Evolutionary conservation across 2,888 invertebrate genomes (phyloP), one percentile per base, ranked within the genome.

Genomic region (Molanna angustata): DNA sequence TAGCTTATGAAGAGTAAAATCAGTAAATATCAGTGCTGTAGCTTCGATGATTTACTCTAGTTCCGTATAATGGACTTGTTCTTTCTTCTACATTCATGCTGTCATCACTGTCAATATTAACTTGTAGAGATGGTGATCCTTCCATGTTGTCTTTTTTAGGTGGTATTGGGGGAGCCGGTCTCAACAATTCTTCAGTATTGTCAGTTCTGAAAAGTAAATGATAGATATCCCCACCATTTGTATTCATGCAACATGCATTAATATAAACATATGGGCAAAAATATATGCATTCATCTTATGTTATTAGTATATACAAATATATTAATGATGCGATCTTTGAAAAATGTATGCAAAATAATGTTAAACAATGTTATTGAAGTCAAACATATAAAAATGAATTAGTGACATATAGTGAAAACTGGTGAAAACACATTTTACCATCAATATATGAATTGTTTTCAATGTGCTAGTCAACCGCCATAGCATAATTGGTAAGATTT

Each of bases 211-310:
- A 57, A 57, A 48, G 18, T 22, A 43, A 57, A 48, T 20, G 31
- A 40, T 32, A 45, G 45, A 56, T 51, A 37, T 50, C 48, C 50
- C 58, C 58, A 55, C 55, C 35, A 39, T 50, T 57, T 58, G 45
- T 47, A 46, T 54, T 39, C 58, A 58, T 58, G 55, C 54, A 54
- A 41, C 58, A 58, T 58, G 58, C 58, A 58, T 40, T 21, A 35
- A 37, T 27, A 17, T 35, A 18, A 31, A 51, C 20, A 32, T 18
- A 27, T 43, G 27, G 42, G n/a, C 17, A 44, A 31, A 32, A 44
- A 44, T 27, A 44, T n/a, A 13, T 14, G 11, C 13, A 22, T 20
- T 19, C 6, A 21, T 22, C 21, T 19, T 7, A 27, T 7, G n/a
- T n/a, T n/a, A n/a, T n/a, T n/a, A n/a, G n/a, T n/a, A n/a, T n/a